A percentile compares a stretch with the other conserved stretches of the same genome.
These are phyloP conservation scores for Typhlichthys subterraneus DNA, from an alignment of 2,797 vertebrate genomes.

Conservation along the genomic window DNA sequence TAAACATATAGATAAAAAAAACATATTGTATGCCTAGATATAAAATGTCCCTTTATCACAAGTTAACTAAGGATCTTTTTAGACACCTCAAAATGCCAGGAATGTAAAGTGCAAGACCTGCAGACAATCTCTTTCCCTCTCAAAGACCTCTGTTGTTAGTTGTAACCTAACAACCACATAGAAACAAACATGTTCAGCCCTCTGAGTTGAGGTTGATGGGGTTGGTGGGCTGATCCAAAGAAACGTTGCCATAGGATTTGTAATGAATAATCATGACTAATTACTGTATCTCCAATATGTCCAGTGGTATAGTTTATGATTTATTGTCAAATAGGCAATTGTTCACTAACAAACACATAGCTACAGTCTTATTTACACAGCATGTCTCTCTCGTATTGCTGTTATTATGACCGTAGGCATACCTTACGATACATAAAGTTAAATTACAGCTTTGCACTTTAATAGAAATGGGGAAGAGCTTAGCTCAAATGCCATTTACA, in stretches of 20 bases:
- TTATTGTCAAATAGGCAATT: background rate
- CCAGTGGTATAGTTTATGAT: background rate
- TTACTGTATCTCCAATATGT: background rate
- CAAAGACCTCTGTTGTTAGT: constrained; percentile 14
- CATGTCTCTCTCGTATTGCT: background rate
- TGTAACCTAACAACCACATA: constrained; percentile 56
- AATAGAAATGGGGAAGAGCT: background rate
- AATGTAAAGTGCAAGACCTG: constrained; percentile 41
- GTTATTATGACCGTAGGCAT: too few species aligned
- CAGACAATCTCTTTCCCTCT: constrained; percentile 58
- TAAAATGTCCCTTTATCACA: background rate
- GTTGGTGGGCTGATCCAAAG: background rate
- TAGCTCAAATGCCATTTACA: background rate
- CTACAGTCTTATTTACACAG: background rate
- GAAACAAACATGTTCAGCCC: constrained; percentile 44
- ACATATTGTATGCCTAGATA: background rate
- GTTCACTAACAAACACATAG: background rate
- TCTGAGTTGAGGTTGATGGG: constrained; percentile 8
- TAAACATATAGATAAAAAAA: too few species aligned
- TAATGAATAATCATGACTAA: constrained; percentile 1
- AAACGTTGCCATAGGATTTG: constrained; percentile 1
- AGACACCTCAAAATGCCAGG: constrained; percentile 17
- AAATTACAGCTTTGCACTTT: background rate
- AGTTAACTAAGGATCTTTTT: constrained; percentile 1
- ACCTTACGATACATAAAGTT: too few species aligned